A percentile compares a stretch with the other conserved stretches of the same genome.
phyloP scores from a whole-genome alignment of 1,140 invertebrate genomes.

The Drosophila mauritiana region DNA sequence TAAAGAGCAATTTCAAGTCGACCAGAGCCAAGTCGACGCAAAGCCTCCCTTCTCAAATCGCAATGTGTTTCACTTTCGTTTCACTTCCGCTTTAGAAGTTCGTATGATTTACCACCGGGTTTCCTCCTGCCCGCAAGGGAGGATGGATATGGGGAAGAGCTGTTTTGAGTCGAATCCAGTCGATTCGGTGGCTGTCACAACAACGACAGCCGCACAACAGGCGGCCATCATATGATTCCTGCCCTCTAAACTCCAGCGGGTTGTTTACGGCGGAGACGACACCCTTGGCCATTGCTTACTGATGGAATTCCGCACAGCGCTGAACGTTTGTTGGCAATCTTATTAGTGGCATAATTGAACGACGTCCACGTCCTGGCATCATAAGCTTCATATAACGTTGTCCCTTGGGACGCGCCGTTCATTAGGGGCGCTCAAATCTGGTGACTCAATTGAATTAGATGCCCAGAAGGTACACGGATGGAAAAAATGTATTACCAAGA shows the following conservation, averaged over 20 bases:
- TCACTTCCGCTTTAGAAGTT: conserved; percentile 53
- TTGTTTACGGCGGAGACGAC: conserved; percentile 49
- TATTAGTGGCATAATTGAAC: conserved; percentile 70
- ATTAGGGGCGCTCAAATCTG: conserved; percentile 59
- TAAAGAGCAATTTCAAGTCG: conserved; percentile 33
- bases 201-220: conserved; percentile 54
- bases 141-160: neutral
- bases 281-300: conserved; percentile 54
- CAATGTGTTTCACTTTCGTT: conserved; percentile 57
- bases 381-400: conserved; percentile 55
- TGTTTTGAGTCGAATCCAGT: conserved; percentile 30
- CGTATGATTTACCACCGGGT: conserved; percentile 41
- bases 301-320: conserved; percentile 63
- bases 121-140: conserved; percentile 23
- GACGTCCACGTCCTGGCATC: conserved; percentile 35
- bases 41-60: conserved; percentile 35
- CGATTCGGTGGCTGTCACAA: conserved; percentile 63
- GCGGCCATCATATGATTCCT: conserved; percentile 71
- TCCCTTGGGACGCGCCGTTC: conserved; percentile 47
- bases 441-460: conserved; percentile 60
- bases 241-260: conserved; percentile 55
- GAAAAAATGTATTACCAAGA: neutral
- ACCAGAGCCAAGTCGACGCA: neutral
- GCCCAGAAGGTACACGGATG: conserved; percentile 1
- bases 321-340: conserved; percentile 68